Base-by-base conservation (phyloP, 2,797 vertebrate genomes). In the Myotis vivesi region DNA sequence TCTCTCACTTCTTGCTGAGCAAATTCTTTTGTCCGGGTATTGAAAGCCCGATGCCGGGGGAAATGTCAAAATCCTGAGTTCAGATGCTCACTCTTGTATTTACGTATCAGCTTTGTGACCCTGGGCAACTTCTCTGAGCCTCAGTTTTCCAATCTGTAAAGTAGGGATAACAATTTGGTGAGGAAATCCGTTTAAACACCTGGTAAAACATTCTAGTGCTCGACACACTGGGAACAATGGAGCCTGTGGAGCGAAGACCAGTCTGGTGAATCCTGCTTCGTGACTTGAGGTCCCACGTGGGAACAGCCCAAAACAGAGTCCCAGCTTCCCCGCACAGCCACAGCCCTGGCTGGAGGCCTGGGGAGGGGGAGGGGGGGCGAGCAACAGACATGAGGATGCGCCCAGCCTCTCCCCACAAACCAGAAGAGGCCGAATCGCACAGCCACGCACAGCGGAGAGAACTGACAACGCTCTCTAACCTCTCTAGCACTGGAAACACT, bases 401-500 rank as follows among this genome's bases (percentile, higher is more conserved):
- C 66, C 88, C 85, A 71, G 87, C 91, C 84, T 85, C 89, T 55
- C 57, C 10, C 28, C 22, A 85, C 90, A 77, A 73, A 80, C 38
- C 87, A 77, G 89, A 91, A 62, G 59, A 62, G 28, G 25, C 28
- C 5, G 12, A 2, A 62, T 28, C 57, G 25, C 28, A 62, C 89
- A 92, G 89, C 82, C 91, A 85, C 81, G 73, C 49, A 22, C 89
- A 79, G 96, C 0, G 16, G 41, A 66, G 15, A 68, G 79, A 88
- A 75, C 88, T 80, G 72, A 77, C 89, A 94, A 94, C 93, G 94
- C 75, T 93, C 81, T 97, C 92, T 94, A 89, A 83, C 59, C 85
- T 64, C 8, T 46, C 64, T 0, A 6, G 89, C 59, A 64, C 30
- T 64, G 73, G 49, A 71, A 68, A 77, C 53, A n/a, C 59, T 68